Base-by-base conservation (phyloP, 2,113 vertebrate genomes). In the Illadopsis cleaveri region DNA sequence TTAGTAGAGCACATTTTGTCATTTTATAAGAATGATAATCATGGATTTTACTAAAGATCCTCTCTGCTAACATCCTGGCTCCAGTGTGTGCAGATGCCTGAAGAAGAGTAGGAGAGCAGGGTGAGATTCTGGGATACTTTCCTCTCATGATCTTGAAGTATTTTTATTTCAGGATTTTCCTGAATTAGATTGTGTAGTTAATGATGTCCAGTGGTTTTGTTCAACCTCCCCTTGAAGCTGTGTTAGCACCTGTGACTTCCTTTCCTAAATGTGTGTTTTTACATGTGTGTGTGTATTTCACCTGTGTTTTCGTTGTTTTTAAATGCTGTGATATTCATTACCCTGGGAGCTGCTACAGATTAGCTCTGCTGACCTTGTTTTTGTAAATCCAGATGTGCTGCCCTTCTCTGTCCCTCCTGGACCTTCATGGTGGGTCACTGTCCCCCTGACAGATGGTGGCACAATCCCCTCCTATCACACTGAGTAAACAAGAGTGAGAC, bases 161-260 rank as follows among this genome's bases (percentile, higher is more conserved):
- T 66, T 90, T 90, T 93, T 80, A n/a, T 86, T 80, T 62, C 68
- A 66, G 79, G 37, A 61, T 65, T 88, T 82, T 86, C 75, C 85
- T 54, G 25, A 61, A 21, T 69, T 48, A 33, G 20, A 30, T 75
- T 85, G n/a, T 79, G 31, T 48, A 68, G 21, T 79, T 88, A 21
- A 37, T 24, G 37, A 37, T 11, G 28, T 47, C 57, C 78, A 27
- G 31, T 51, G 61, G 70, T 35, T 80, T 94, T 40, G 31, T 79
- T 90, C 22, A 28, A 1, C n/a, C 44, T 90, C 42, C 14, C 15
- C 70, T n/a, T 68, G 75, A 61, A 88, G 25, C 85, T 76, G 18
- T 60, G 45, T 60, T 69, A 51, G 56, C 71, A 88, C 50, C 79
- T 92, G 79, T 35, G 58, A 38, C 64, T 93, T 93, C 71, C 68